Percentiles rank a stretch among this genome's conserved stretches.
Evolutionary conservation across 1,140 invertebrate genomes (phyloP).

Genomic region (Thaumatotibia leucotreta): DNA sequence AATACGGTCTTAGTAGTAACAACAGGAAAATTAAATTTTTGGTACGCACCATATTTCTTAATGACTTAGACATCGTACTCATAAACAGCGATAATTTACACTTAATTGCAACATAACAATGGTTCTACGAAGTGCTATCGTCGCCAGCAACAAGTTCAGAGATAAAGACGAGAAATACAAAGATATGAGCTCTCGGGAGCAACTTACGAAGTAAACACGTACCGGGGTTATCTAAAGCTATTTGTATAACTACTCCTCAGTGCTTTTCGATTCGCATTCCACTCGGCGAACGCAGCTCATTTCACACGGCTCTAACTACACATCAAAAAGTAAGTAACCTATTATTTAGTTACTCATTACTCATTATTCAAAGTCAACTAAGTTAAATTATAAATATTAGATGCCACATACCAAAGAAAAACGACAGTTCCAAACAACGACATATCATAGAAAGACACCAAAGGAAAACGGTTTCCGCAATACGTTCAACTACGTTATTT

Average conservation of each 20-base stretch:
- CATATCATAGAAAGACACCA: no score
- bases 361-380: no score
- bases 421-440: no score
- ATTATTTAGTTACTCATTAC: no score
- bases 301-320: background rate
- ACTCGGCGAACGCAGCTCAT: background rate
- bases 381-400: no score
- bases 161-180: conserved; percentile 34
- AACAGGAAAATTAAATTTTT: no score
- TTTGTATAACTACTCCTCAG: conserved; percentile 36
- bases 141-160: conserved; percentile 12
- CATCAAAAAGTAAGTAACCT: background rate
- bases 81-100: background rate
- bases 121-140: conserved; percentile 1
- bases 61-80: background rate
- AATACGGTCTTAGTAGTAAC: no score
- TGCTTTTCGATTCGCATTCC: conserved; percentile 26
- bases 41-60: background rate
- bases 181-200: conserved; percentile 25
- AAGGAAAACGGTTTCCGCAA: no score
- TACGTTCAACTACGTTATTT: no score
- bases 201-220: conserved; percentile 36
- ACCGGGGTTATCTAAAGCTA: conserved; percentile 46
- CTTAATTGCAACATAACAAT: background rate
- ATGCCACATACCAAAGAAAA: no score